phyloP scores from a whole-genome alignment of 1,140 invertebrate genomes.

The Daktulosphaira vitifoliae region DNA sequence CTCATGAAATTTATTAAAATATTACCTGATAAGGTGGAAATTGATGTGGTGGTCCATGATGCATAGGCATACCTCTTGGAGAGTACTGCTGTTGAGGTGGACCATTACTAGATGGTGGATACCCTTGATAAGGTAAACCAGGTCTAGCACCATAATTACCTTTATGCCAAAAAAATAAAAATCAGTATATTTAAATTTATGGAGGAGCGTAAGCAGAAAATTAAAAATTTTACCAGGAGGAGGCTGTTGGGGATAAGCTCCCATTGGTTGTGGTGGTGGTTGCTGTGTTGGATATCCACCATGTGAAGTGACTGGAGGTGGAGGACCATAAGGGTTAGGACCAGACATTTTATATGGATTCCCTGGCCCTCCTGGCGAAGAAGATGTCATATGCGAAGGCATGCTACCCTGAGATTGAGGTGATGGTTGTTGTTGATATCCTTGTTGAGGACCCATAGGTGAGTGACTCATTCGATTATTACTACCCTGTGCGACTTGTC shows the following conservation, averaged over 20 bases:
- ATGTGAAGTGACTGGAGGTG: conserved; percentile 39
- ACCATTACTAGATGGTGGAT: conserved; percentile 19
- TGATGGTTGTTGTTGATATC: conserved; percentile 55
- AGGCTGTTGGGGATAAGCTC: conserved; percentile 45
- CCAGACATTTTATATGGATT: conserved; percentile 39
- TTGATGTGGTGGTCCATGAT: conserved; percentile 29
- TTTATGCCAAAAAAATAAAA: no score
- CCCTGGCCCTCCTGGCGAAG: conserved; percentile 45
- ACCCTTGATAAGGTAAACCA: conserved; percentile 29
- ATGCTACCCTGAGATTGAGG: conserved; percentile 46
- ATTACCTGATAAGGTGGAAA: conserved; percentile 37
- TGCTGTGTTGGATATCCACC: conserved; percentile 42
- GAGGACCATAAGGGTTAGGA: conserved; percentile 34
- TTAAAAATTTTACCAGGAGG: conserved; percentile 12
- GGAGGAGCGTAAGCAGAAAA: not conserved
- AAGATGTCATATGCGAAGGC: conserved; percentile 38
- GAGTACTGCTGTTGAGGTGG: conserved; percentile 31
- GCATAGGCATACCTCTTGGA: conserved; percentile 22
- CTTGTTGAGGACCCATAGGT: conserved; percentile 60
- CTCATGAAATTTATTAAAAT: no score
- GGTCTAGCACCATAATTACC: conserved; percentile 29
- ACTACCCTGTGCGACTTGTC: conserved; percentile 45
- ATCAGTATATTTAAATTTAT: no score
- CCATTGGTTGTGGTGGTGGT: conserved; percentile 33
- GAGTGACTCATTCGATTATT: conserved; percentile 63